phyloP scores from a whole-genome alignment of 2,888 invertebrate species.

The Drosophila barbarae region DNA sequence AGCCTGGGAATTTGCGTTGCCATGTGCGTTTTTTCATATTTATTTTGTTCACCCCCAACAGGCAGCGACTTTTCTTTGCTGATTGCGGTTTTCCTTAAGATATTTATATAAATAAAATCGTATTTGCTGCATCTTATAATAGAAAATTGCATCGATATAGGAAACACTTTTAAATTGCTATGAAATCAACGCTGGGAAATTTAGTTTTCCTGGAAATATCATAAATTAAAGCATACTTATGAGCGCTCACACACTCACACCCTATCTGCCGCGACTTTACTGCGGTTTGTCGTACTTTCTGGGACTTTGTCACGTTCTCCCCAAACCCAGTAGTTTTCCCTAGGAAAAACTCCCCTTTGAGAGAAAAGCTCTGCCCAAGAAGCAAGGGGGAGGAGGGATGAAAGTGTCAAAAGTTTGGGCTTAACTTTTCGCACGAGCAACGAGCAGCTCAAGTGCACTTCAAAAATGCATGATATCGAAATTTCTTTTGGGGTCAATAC shows the following conservation, averaged over 20 bases:
- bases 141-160: not conserved
- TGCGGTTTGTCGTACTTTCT: conserved; percentile 40
- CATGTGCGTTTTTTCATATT: conserved; percentile 33
- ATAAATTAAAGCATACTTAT: conserved; percentile 54
- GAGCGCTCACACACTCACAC: conserved; percentile 20
- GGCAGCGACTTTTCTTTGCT: not conserved
- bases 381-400: conserved; percentile 32
- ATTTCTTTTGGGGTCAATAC: conserved; percentile 6
- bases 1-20: conserved; percentile 71
- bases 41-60: not conserved
- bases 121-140: conserved; percentile 14
- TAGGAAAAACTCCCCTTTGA: conserved; percentile 23
- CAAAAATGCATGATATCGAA: conserved; percentile 8
- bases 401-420: conserved; percentile 70
- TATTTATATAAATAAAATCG: not conserved
- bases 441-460: conserved; percentile 30
- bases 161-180: not conserved
- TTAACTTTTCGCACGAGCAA: conserved; percentile 65
- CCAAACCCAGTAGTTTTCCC: conserved; percentile 22
- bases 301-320: conserved; percentile 45
- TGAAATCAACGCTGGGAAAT: not conserved
- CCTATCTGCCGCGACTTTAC: conserved; percentile 12
- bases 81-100: conserved; percentile 1
- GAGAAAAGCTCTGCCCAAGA: conserved; percentile 27
- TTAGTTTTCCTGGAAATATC: not conserved